These are phyloP conservation scores for Gobiocypris rarus DNA, from an alignment of 2,113 vertebrate genomes.

Conservation along the genomic window DNA sequence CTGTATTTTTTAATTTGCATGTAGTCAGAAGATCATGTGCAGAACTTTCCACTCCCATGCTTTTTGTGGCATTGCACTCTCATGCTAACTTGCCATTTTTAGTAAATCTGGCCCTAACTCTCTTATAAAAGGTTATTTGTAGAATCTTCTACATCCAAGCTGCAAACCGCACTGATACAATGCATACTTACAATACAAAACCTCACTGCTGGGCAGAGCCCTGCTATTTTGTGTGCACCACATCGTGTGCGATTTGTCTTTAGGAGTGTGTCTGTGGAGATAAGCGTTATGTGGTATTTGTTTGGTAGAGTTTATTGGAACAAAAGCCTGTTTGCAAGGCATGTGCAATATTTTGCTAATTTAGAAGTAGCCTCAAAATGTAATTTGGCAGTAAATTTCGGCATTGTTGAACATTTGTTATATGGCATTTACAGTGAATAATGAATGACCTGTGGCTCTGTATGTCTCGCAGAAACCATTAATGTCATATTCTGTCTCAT, in stretches of 20 bases:
- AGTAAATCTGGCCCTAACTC: too few relatives aligned
- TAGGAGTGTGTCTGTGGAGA: slow-evolving; percentile 1
- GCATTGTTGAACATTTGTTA: slow-evolving; percentile 27
- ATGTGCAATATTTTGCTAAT: background rate
- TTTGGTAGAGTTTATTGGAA: slow-evolving; percentile 1
- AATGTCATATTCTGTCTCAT: slow-evolving; percentile 38
- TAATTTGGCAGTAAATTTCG: background rate
- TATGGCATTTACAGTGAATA: background rate
- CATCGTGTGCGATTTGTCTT: slow-evolving; percentile 7
- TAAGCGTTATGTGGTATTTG: background rate
- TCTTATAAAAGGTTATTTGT: background rate
- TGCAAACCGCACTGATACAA: background rate
- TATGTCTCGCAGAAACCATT: slow-evolving; percentile 13
- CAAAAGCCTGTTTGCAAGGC: background rate
- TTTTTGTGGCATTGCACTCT: too few relatives aligned
- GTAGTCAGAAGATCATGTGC: too few relatives aligned
- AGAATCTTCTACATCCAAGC: slow-evolving; percentile 5
- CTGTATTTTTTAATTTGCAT: too few relatives aligned
- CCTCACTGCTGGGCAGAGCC: slow-evolving; percentile 4
- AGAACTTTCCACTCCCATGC: too few relatives aligned
- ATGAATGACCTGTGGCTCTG: slow-evolving; percentile 21
- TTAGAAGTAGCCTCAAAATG: slow-evolving; percentile 3
- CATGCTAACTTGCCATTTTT: too few relatives aligned
- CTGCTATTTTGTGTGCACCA: background rate
- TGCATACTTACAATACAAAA: slow-evolving; percentile 6